These are phyloP conservation scores for Strigops habroptila DNA, from an alignment of 2,113 vertebrate genomes.

Conservation along the genomic window DNA sequence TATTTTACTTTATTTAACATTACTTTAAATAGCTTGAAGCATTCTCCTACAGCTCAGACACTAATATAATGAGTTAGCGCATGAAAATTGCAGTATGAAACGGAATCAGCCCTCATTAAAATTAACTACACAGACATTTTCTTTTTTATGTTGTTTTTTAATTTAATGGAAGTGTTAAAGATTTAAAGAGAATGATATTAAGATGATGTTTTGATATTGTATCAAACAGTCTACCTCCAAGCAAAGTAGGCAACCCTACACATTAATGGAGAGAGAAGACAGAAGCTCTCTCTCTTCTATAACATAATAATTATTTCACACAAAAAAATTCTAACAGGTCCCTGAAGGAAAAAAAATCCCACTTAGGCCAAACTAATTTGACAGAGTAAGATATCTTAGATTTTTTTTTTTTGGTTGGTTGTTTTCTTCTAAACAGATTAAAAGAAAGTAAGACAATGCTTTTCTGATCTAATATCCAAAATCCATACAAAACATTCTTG, in stretches of 20 bases:
- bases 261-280: neutral
- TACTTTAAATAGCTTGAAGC: constrained; percentile 14
- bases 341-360: neutral
- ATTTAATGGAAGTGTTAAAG: neutral
- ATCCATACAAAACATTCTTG: neutral
- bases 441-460: neutral
- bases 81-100: neutral
- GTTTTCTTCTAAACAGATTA: neutral
- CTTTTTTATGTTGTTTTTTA: neutral
- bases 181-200: neutral
- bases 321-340: neutral
- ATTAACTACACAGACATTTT: neutral
- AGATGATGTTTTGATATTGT: neutral
- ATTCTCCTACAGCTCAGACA: neutral
- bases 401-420: neutral
- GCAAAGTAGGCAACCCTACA: neutral
- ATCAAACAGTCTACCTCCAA: neutral
- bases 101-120: neutral
- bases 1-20: constrained; percentile 24
- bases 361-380: neutral
- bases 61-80: neutral
- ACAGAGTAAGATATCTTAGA: neutral
- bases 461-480: neutral
- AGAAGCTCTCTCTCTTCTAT: neutral
- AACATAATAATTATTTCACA: neutral